Conservation (phyloP, 2,113 vertebrate species). For the Antennarius striatus region DNA sequence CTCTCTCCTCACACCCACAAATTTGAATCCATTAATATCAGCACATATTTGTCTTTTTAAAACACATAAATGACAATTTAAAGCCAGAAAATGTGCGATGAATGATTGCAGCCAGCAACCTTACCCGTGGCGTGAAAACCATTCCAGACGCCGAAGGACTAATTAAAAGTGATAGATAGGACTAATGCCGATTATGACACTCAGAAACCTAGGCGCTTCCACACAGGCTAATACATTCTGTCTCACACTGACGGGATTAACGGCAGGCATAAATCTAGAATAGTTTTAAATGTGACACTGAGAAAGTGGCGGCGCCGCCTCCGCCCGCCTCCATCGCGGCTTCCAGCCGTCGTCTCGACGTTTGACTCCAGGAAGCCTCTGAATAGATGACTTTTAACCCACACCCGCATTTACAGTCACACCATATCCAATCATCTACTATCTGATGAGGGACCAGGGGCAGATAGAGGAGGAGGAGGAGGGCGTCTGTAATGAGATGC, state of each 20-base stretch:
- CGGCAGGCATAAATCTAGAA: slow-evolving; percentile 62
- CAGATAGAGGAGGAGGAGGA: slow-evolving; percentile 65
- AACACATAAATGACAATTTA: slow-evolving; percentile 58
- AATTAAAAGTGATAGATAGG: slow-evolving; percentile 72
- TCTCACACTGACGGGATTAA: slow-evolving; percentile 56
- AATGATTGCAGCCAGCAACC: background rate
- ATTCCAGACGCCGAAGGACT: slow-evolving; percentile 48
- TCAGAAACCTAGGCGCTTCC: slow-evolving; percentile 42
- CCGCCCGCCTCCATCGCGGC: slow-evolving; percentile 20
- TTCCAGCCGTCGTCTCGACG: slow-evolving; percentile 16
- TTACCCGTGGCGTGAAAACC: slow-evolving; percentile 45
- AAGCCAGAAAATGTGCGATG: slow-evolving; percentile 7
- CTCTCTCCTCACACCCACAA: slow-evolving; percentile 20
- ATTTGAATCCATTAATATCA: slow-evolving; percentile 51
- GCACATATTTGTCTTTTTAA: slow-evolving; percentile 51
- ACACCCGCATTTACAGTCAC: slow-evolving; percentile 18
- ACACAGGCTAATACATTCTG: slow-evolving; percentile 24
- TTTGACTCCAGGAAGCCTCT: slow-evolving; percentile 27
- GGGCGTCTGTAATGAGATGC: slow-evolving; percentile 64
- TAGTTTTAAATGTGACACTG: slow-evolving; percentile 50
- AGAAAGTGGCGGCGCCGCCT: slow-evolving; percentile 27
- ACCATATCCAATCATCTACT: slow-evolving; percentile 45
- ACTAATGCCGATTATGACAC: slow-evolving; percentile 59
- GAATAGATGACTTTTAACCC: slow-evolving; percentile 47
- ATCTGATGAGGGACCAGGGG: slow-evolving; percentile 45